These are phyloP conservation scores for Oscheius sp. DNA, from an alignment of 2,888 invertebrate species.

Conservation along the genomic window DNA sequence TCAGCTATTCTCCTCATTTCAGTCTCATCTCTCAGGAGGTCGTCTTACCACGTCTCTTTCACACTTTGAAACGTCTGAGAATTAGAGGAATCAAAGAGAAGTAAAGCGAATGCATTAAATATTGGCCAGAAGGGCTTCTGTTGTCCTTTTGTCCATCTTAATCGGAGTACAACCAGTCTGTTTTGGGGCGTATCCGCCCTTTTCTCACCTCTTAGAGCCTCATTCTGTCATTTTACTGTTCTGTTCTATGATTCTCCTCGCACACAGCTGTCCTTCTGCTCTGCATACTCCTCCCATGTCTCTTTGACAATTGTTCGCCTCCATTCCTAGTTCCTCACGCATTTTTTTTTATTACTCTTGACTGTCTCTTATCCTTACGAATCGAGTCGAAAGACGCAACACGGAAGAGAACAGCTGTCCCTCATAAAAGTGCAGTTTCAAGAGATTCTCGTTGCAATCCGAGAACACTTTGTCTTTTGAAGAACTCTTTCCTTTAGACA, in stretches of 20 bases:
- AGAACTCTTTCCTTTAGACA: neutral
- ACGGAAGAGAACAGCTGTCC: conserved; percentile 3
- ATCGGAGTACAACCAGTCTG: too few relatives aligned
- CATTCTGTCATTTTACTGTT: neutral
- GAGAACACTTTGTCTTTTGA: neutral
- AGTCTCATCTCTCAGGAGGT: too few relatives aligned
- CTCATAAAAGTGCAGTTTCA: conserved; percentile 12
- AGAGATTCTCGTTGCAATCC: neutral
- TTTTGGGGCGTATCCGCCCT: too few relatives aligned
- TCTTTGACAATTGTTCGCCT: neutral
- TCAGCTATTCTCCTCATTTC: too few relatives aligned
- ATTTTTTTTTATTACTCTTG: neutral
- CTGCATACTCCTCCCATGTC: neutral
- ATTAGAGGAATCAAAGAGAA: too few relatives aligned
- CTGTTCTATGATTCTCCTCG: neutral
- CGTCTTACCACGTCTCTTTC: too few relatives aligned
- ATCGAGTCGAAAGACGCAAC: neutral
- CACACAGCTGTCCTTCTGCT: neutral
- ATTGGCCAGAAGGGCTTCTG: too few relatives aligned
- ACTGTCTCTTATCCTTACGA: neutral
- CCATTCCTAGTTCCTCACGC: neutral
- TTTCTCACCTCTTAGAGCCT: neutral
- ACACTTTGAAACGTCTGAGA: too few relatives aligned
- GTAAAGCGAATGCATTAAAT: too few relatives aligned
- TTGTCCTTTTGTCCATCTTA: too few relatives aligned